phyloP scores from a whole-genome alignment of 1,140 invertebrate genomes.

The Drosophila takahashii region DNA sequence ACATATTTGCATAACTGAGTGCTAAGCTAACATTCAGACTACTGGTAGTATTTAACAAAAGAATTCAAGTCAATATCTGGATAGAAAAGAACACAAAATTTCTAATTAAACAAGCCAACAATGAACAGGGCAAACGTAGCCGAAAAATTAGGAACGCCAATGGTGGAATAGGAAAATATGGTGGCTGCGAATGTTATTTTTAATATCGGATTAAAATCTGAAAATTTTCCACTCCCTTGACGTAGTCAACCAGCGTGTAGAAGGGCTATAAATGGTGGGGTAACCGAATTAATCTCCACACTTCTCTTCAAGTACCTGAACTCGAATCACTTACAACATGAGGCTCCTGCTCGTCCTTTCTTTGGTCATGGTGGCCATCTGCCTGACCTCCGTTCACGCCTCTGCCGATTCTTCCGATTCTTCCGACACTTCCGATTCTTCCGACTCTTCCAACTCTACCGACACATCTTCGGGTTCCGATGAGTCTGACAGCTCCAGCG shows the following conservation, averaged over 20 bases:
- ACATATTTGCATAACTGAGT: slow-evolving; percentile 14
- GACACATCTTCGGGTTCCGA: background rate
- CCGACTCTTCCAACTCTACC: background rate
- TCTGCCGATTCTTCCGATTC: background rate
- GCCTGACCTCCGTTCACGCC: background rate
- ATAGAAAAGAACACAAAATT: background rate
- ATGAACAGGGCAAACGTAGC: background rate
- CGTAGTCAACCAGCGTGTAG: background rate
- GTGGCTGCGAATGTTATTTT: too few relatives aligned
- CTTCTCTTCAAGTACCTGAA: background rate
- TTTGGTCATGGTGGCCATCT: background rate
- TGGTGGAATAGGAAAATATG: background rate
- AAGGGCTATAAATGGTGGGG: background rate
- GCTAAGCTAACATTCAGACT: background rate
- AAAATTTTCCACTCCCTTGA: slow-evolving; percentile 2
- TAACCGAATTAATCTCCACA: background rate
- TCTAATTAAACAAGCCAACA: background rate
- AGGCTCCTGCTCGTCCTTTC: background rate
- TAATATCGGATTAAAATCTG: background rate
- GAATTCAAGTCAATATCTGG: slow-evolving; percentile 10
- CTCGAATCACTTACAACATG: background rate
- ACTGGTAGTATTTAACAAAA: slow-evolving; percentile 1
- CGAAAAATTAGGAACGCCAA: background rate
- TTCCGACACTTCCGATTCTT: background rate
- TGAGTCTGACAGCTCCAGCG: background rate